These are phyloP conservation scores for Pseudonaja textilis DNA, from an alignment of 2,113 vertebrate species.

Conservation along the genomic window DNA sequence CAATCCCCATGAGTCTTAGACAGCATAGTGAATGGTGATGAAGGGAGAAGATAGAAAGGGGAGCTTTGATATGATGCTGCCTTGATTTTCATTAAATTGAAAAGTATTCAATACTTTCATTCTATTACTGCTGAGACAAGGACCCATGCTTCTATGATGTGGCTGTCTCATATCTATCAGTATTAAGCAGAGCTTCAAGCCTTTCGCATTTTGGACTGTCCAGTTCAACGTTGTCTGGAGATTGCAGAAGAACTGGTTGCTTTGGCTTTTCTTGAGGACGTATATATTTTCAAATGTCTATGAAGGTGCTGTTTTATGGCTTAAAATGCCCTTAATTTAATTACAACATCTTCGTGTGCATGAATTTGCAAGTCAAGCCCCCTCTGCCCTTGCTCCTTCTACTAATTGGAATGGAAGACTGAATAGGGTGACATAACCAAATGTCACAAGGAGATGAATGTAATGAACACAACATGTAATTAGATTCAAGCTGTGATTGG, in stretches of 20 bases:
- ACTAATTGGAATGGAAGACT: constrained; percentile 14
- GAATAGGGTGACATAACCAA: constrained; percentile 20
- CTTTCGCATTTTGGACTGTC: background rate
- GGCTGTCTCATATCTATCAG: background rate
- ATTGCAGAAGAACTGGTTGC: background rate
- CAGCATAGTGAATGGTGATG: background rate
- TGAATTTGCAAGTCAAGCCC: background rate
- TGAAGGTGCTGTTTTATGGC: background rate
- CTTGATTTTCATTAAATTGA: background rate
- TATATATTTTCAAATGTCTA: background rate
- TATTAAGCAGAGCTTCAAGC: background rate
- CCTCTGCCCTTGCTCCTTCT: background rate
- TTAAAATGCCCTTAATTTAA: background rate
- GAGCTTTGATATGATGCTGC: background rate
- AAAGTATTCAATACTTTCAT: background rate
- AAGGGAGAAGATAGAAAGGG: background rate
- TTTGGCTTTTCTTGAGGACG: background rate
- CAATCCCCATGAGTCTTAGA: background rate
- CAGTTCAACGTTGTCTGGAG: background rate
- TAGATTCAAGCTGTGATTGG: constrained; percentile 30
- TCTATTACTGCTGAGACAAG: background rate
- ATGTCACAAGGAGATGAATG: constrained; percentile 34
- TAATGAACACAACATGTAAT: constrained; percentile 22
- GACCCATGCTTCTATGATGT: background rate
- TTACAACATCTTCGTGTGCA: background rate